Percentiles rank a stretch among this genome's conserved stretches.
Conservation (phyloP, 1,140 invertebrate genomes). For the Caenorhabditis inopinata region DNA sequence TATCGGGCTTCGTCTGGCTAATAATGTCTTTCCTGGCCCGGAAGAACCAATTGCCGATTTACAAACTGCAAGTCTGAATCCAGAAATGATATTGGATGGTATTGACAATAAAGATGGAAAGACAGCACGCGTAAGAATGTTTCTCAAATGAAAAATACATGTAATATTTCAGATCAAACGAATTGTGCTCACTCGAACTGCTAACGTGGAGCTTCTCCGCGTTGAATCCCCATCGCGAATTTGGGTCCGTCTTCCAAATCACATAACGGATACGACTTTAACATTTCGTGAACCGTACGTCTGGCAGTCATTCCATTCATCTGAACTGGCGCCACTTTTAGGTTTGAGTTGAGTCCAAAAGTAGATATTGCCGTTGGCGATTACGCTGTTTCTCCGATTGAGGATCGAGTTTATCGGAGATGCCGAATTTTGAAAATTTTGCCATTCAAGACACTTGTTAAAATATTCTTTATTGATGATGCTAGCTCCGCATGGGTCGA, state of each 20-base stretch:
- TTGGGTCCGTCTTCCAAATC: conserved; percentile 1
- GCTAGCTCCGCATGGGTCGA: background rate
- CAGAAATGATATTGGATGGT: background rate
- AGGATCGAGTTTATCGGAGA: background rate
- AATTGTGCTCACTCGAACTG: background rate
- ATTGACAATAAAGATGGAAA: background rate
- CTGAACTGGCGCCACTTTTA: background rate
- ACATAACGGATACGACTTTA: background rate
- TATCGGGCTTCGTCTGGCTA: background rate
- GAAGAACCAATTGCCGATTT: background rate
- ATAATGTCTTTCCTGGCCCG: background rate
- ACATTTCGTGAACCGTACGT: background rate
- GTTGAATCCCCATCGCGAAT: background rate
- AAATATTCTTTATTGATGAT: conserved; percentile 7
- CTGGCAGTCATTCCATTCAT: background rate
- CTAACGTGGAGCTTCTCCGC: background rate
- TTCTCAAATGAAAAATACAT: background rate
- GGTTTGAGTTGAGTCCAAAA: background rate
- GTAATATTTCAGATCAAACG: background rate
- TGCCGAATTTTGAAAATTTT: background rate
- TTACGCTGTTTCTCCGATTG: background rate
- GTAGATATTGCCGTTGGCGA: background rate
- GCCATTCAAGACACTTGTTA: background rate
- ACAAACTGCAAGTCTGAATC: background rate
- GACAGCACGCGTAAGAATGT: background rate